phyloP scores from a whole-genome alignment of 2,797 vertebrate genomes.

The Coccyzus lansbergi region DNA sequence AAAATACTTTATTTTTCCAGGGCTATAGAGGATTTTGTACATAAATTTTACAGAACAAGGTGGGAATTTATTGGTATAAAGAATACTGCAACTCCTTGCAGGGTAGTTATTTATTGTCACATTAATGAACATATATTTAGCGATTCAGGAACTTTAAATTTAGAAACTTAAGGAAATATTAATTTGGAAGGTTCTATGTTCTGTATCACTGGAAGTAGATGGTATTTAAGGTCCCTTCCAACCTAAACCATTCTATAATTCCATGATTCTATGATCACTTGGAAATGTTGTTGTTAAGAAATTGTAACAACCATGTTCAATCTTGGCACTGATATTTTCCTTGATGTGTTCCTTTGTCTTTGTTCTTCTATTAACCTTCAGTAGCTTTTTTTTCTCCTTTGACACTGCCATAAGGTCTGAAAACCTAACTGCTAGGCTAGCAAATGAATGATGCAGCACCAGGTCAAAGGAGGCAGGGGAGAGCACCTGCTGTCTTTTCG shows the following conservation, averaged over 20 bases:
- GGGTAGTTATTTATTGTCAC: neutral
- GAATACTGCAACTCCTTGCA: neutral
- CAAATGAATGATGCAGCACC: neutral
- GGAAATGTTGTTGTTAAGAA: conserved; percentile 12
- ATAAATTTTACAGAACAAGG: neutral
- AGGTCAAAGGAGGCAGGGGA: neutral
- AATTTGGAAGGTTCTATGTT: neutral
- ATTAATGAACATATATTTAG: neutral
- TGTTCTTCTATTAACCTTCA: neutral
- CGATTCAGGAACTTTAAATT: neutral
- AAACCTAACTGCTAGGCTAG: neutral
- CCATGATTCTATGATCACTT: neutral
- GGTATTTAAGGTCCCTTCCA: too few relatives aligned
- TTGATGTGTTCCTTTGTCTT: neutral
- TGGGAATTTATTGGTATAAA: neutral
- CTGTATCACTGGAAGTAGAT: neutral
- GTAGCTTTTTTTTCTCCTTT: neutral
- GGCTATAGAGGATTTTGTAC: neutral
- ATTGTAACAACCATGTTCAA: conserved; percentile 17
- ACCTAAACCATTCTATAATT: neutral
- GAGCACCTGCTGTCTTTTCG: neutral
- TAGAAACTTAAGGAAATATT: neutral
- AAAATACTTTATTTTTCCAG: neutral
- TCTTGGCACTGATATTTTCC: conserved; percentile 42
- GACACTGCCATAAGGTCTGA: neutral